phyloP scores from a whole-genome alignment of 2,888 invertebrate genomes.

The Artemia sinica region DNA sequence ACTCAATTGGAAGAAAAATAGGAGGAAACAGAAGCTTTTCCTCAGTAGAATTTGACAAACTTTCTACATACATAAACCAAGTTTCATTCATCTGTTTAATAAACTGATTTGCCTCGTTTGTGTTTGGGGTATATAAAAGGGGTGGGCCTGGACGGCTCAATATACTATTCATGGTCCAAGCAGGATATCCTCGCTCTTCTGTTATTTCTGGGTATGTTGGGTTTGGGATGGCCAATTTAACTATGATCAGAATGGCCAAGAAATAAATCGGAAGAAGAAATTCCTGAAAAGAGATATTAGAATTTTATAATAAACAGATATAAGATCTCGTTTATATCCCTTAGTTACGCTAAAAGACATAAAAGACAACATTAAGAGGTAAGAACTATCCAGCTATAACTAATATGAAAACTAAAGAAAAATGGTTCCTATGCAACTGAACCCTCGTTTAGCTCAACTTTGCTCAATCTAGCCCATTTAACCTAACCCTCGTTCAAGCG shows the following conservation, averaged over 20 bases:
- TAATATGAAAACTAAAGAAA: no score
- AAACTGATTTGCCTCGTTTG: constrained; percentile 23
- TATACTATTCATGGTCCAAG: constrained; percentile 40
- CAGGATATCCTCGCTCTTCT: constrained; percentile 41
- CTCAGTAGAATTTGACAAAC: constrained; percentile 44
- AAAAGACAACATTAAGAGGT: no score
- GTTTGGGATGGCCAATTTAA: constrained; percentile 54
- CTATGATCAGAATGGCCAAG: constrained; percentile 50
- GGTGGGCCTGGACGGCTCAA: constrained; percentile 35
- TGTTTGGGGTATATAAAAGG: constrained; percentile 28
- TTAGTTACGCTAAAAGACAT: no score
- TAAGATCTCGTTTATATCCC: no score
- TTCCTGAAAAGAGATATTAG: constrained; percentile 41
- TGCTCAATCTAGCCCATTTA: no score
- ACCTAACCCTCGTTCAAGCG: no score
- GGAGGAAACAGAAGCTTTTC: constrained; percentile 39
- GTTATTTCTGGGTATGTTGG: constrained; percentile 54
- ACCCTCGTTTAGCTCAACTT: no score
- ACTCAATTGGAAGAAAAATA: constrained; percentile 46
- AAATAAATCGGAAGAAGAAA: constrained; percentile 58
- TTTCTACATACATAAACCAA: constrained; percentile 39
- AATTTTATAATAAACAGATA: no score
- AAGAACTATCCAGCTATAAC: no score
- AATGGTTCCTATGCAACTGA: no score
- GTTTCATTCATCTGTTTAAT: constrained; percentile 24